Percentiles rank a stretch among this genome's conserved stretches.
phyloP scores from a whole-genome alignment of 2,888 invertebrate species.

The Pollenia labialis region DNA sequence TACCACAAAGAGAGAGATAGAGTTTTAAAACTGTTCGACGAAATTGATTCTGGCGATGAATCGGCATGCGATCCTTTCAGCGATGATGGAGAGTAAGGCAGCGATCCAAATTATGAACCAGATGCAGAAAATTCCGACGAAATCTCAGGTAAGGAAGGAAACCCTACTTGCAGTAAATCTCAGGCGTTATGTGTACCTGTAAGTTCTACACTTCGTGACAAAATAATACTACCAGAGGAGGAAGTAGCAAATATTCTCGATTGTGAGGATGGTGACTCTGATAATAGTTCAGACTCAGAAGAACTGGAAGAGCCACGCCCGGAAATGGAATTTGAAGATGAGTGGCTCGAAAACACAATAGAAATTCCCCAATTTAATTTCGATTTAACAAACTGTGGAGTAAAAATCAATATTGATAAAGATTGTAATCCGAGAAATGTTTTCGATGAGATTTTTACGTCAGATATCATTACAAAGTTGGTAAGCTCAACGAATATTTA shows the following conservation, averaged over 20 bases:
- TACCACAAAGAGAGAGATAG: too few species aligned
- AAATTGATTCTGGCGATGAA: not conserved
- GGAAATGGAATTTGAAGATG: conserved; percentile 7
- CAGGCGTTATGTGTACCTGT: not conserved
- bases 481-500: not conserved
- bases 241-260: not conserved
- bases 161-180: conserved; percentile 12
- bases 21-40: too few species aligned
- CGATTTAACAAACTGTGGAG: conserved; percentile 27
- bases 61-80: conserved; percentile 10
- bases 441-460: conserved; percentile 15
- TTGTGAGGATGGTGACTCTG: conserved; percentile 3
- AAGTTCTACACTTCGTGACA: not conserved
- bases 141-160: not conserved
- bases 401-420: not conserved
- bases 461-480: not conserved
- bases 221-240: not conserved
- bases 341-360: conserved; percentile 24
- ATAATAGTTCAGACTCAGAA: conserved; percentile 19
- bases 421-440: not conserved
- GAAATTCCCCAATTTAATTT: conserved; percentile 40
- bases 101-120: conserved; percentile 27
- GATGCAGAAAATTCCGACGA: conserved; percentile 13
- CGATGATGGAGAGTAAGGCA: conserved; percentile 17
- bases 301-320: conserved; percentile 15